Evolutionary conservation across 2,113 vertebrate genomes (phyloP), one percentile per base, ranked within the genome.

Genomic region (Hydrochoerus hydrochaeris): DNA sequence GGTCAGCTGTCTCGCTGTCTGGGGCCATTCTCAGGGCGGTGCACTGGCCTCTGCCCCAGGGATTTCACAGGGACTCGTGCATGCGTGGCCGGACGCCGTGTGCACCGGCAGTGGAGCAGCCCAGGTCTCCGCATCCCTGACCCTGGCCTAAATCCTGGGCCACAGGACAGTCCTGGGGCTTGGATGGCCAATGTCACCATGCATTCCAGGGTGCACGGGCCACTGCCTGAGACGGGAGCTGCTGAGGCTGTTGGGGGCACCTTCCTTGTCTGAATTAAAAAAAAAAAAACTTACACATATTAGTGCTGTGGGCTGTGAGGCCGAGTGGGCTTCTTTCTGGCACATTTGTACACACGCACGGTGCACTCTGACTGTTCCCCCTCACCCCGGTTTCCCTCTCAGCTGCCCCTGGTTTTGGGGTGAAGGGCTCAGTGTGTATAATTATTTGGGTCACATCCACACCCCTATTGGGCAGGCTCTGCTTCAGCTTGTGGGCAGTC

Each of bases 281-380:
- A 46, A 46, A 46, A 4, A 46, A n/a, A n/a, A n/a, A n/a, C n/a
- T n/a, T 46, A 46, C 7, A 7, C 46, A 46, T 46, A 46, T 46
- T 46, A 46, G 46, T 46, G 46, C 14, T n/a, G 3, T 9, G 14
- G 69, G 35, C 35, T 8, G 17, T 16, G n/a, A 17, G 13, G 67
- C 3, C 6, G 8, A 22, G 5, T 38, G 32, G 7, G 19, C 9
- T 38, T 38, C 19, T 3, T 3, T 38, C 2, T 67, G 69, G 69
- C 16, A 38, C 69, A 20, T 38, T 0, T 20, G n/a, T n/a, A n/a
- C 2, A 38, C 7, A 5, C 60, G 3, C 24, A 2, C 10, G 26
- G 13, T 35, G 7, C 67, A 20, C 17, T 71, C 6, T 14, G 13
- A 65, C 12, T 11, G 6, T 16, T 67, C 35, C n/a, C 32, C 65